A percentile compares a stretch with the other conserved stretches of the same genome.
Evolutionary conservation across 2,113 vertebrate genomes (phyloP).

Genomic region (Noctilio leporinus): DNA sequence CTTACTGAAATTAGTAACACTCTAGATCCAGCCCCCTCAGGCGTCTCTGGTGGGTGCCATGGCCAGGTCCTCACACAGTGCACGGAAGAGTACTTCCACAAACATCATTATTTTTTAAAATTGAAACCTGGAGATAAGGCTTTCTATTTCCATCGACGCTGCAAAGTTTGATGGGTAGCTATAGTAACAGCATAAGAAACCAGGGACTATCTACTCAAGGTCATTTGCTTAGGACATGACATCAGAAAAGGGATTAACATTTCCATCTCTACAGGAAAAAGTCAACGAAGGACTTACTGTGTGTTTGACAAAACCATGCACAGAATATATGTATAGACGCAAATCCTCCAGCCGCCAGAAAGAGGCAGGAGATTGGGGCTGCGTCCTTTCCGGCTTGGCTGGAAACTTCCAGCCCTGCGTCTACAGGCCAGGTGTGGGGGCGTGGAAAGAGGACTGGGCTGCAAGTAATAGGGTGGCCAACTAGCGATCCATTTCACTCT

Average conservation of each 20-base stretch:
- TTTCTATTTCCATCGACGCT: not conserved
- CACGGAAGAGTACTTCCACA: not conserved
- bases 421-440: rapidly evolving
- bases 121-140: not conserved
- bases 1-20: not conserved
- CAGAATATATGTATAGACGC: not conserved
- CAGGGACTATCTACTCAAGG: not conserved
- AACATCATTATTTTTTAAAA: not conserved
- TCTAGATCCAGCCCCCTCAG: not conserved
- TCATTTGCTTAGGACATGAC: not conserved
- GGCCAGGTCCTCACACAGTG: not conserved
- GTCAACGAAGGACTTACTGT: not conserved
- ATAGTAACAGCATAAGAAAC: not conserved
- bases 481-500: not conserved
- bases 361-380: not conserved
- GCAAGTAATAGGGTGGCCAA: not conserved
- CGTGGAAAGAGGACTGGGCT: not conserved
- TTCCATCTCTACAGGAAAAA: not conserved
- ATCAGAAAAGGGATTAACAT: not conserved
- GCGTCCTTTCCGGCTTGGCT: rapidly evolving
- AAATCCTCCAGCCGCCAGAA: not conserved
- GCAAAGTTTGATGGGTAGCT: not conserved
- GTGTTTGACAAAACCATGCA: not conserved
- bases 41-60: not conserved
- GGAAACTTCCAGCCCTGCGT: not conserved